Conservation (phyloP, 2,888 invertebrate species). For the Lithophane leautieri region DNA sequence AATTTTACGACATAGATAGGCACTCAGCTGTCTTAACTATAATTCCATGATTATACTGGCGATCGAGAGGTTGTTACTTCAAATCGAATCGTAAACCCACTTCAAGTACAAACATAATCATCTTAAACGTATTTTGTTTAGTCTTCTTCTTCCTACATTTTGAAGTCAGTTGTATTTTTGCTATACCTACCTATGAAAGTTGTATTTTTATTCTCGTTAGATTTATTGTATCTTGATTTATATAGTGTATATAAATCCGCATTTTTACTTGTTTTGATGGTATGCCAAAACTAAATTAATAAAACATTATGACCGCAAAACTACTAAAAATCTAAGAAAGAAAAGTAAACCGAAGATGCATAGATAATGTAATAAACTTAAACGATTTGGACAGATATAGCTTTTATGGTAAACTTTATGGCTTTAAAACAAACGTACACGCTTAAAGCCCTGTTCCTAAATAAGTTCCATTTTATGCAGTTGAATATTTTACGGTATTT, state of each 20-base stretch:
- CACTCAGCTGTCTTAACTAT: background rate
- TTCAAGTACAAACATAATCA: constrained; percentile 19
- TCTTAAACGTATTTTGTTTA: constrained; percentile 16
- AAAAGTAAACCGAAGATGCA: constrained; percentile 30
- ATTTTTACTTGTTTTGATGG: constrained; percentile 37
- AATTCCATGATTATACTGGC: background rate
- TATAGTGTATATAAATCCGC: background rate
- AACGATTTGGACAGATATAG: constrained; percentile 26
- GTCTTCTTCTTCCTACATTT: background rate
- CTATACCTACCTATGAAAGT: background rate
- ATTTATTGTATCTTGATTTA: background rate
- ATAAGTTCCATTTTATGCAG: background rate
- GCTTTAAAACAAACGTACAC: background rate
- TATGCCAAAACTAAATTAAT: constrained; percentile 32
- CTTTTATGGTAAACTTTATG: constrained; percentile 31
- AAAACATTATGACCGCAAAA: constrained; percentile 38
- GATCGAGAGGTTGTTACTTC: background rate
- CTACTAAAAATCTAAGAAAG: constrained; percentile 24
- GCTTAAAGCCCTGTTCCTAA: constrained; percentile 8
- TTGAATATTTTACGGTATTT: background rate
- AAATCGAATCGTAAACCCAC: constrained; percentile 17
- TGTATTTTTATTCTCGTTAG: background rate
- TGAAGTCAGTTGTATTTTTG: background rate
- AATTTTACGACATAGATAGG: background rate
- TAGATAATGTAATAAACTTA: constrained; percentile 11